A percentile compares a stretch with the other conserved stretches of the same genome.
Evolutionary conservation across 2,113 vertebrate species (phyloP).

Genomic region (Marmota monax): DNA sequence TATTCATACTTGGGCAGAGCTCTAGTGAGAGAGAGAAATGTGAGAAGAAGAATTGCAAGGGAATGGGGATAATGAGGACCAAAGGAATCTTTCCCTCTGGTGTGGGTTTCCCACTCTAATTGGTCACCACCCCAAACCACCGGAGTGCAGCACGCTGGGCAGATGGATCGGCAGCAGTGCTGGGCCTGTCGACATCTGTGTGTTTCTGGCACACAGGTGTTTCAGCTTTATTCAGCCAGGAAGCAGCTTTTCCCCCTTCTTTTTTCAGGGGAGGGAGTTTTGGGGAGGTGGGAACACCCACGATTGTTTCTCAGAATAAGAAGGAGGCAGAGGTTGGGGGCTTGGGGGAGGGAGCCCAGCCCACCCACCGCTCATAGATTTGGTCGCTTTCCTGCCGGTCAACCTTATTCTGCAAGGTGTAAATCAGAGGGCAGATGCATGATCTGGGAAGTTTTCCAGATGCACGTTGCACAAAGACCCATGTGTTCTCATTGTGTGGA

Average conservation of each 20-base stretch:
- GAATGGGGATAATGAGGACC: slow-evolving; percentile 68
- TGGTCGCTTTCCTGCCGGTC: slow-evolving; percentile 75
- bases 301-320: slow-evolving; percentile 89
- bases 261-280: slow-evolving; percentile 80
- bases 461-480: slow-evolving; percentile 80
- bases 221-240: slow-evolving; percentile 87
- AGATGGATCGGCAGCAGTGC: slow-evolving; percentile 80
- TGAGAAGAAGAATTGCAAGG: slow-evolving; percentile 71
- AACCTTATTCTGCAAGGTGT: slow-evolving; percentile 84
- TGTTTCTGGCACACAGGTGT: slow-evolving; percentile 87
- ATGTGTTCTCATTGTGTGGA: slow-evolving; percentile 80
- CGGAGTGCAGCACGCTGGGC: slow-evolving; percentile 65
- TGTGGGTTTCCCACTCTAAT: slow-evolving; percentile 78
- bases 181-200: slow-evolving; percentile 82
- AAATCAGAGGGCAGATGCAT: slow-evolving; percentile 83
- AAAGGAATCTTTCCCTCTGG: slow-evolving; percentile 62
- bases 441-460: slow-evolving; percentile 87
- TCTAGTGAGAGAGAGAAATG: slow-evolving; percentile 48
- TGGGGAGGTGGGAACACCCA: slow-evolving; percentile 88
- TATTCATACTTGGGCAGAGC: background rate
- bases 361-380: slow-evolving; percentile 84
- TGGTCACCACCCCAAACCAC: slow-evolving; percentile 67
- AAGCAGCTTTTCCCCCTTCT: slow-evolving; percentile 80
- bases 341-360: slow-evolving; percentile 81
- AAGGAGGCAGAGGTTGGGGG: slow-evolving; percentile 70